Base-by-base conservation (phyloP, 1,140 invertebrate genomes). In the Scaptomyza montana region DNA sequence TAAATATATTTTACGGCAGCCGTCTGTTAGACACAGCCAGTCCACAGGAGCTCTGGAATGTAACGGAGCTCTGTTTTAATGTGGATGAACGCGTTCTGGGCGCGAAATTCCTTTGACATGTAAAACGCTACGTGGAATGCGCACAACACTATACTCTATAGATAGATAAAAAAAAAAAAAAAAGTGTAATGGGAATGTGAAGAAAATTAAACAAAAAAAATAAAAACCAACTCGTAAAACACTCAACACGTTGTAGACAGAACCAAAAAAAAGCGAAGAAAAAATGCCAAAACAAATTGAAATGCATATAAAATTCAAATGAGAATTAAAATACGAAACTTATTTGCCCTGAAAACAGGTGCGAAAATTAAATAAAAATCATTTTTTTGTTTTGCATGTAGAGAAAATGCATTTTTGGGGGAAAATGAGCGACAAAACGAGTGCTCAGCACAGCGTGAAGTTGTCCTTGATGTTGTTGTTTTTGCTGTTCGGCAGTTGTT, bases 281-380 rank as follows among this genome's bases (percentile, higher is more conserved):
- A 53, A 74, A 64, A 64, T 64, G 33, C 13, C 53, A 55, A 66
- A 77, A 70, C 68, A 80, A 86, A 75, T 81, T 75, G 70, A 81
- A 86, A 86, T 78, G 63, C 81, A 69, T 74, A 70, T 75, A 53
- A 45, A 78, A 77, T 77, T 71, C 49, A 80, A 85, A 86, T 80
- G 78, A 51, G 57, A 86, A 77, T 71, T 80, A 66, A 81, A 87
- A 76, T 72, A 59, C 59, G 36, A 73, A 73, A 76, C 64, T 66
- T 78, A 78, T 86, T 81, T 75, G 57, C 57, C 49, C 61, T 57
- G 45, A 70, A 80, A 78, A 87, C 70, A 73, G 75, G 49, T 77
- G 66, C 16, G 59, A 75, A 85, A 75, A 85, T 85, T 81, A 76
- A 81, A 63, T 72, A 70, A 67, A 63, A 80, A 70, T 69, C 64